Percentiles rank a stretch among this genome's conserved stretches.
phyloP scores from a whole-genome alignment of 2,797 vertebrate species.

The Enteromius viviparus region DNA sequence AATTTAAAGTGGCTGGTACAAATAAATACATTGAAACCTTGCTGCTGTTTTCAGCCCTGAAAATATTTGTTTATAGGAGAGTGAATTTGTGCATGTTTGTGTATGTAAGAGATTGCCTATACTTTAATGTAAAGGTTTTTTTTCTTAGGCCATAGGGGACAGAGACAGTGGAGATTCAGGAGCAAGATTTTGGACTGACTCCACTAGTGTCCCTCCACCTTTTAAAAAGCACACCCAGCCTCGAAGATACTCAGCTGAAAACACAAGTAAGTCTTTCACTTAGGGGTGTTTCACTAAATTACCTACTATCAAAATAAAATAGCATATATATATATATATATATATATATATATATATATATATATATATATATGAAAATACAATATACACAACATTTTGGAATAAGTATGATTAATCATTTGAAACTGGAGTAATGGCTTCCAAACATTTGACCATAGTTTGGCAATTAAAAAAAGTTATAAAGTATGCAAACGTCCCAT shows the following conservation, averaged over 20 bases:
- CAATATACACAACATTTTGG: not conserved
- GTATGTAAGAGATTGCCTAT: constrained; percentile 74
- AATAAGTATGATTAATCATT: not conserved
- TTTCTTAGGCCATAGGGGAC: constrained; percentile 82
- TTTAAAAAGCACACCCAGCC: constrained; percentile 74
- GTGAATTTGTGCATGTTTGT: constrained; percentile 69
- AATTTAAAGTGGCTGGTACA: not conserved
- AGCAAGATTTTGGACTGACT: constrained; percentile 75
- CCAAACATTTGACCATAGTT: constrained; percentile 1
- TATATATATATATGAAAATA: not conserved
- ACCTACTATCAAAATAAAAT: constrained; percentile 35
- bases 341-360: not conserved
- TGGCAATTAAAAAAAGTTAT: not conserved
- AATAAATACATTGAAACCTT: not conserved
- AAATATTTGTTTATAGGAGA: constrained; percentile 81
- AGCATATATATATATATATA: not conserved
- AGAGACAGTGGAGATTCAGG: constrained; percentile 82
- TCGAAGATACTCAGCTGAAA: constrained; percentile 75
- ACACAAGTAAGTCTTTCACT: constrained; percentile 81
- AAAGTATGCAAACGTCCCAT: constrained; percentile 3
- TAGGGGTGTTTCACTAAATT: not conserved
- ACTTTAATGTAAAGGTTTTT: constrained; percentile 81
- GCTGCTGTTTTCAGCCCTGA: constrained; percentile 78
- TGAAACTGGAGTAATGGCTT: not conserved
- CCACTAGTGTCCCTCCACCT: constrained; percentile 77